These are phyloP conservation scores for Xiphorhynchus elegans DNA, from an alignment of 2,113 vertebrate species.

Conservation along the genomic window DNA sequence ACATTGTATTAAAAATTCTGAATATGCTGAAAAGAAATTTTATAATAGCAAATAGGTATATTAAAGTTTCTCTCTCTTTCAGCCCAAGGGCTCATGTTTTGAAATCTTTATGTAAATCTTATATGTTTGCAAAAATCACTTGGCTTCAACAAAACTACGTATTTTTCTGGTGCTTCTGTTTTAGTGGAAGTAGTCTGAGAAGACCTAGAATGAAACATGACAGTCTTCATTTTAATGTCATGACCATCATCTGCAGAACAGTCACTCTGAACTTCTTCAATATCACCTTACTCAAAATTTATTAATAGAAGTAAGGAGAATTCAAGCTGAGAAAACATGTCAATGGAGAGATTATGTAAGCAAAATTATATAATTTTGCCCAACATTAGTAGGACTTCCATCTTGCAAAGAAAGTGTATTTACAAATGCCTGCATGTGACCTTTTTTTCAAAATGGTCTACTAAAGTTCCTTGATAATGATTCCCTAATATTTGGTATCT, in stretches of 20 bases:
- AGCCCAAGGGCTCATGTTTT: neutral
- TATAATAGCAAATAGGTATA: neutral
- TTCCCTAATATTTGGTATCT: neutral
- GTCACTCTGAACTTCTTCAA: neutral
- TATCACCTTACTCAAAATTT: neutral
- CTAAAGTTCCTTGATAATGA: neutral
- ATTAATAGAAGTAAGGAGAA: neutral
- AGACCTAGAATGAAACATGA: neutral
- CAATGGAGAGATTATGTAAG: neutral
- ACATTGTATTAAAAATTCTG: neutral
- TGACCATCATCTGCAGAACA: neutral
- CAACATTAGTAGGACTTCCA: neutral
- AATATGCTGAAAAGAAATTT: neutral
- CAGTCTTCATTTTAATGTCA: neutral
- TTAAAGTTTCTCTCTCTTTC: neutral
- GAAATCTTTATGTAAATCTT: neutral
- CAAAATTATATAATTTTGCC: neutral
- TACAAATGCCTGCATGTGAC: neutral
- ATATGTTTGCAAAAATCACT: neutral
- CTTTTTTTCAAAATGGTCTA: neutral
- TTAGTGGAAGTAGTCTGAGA: neutral
- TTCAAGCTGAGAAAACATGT: neutral
- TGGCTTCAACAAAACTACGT: neutral
- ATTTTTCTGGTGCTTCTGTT: neutral
- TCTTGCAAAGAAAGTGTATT: neutral